Evolutionary conservation across 2,888 invertebrate species (phyloP), one percentile per base, ranked within the genome.

Genomic region (Drosophila algonquin): DNA sequence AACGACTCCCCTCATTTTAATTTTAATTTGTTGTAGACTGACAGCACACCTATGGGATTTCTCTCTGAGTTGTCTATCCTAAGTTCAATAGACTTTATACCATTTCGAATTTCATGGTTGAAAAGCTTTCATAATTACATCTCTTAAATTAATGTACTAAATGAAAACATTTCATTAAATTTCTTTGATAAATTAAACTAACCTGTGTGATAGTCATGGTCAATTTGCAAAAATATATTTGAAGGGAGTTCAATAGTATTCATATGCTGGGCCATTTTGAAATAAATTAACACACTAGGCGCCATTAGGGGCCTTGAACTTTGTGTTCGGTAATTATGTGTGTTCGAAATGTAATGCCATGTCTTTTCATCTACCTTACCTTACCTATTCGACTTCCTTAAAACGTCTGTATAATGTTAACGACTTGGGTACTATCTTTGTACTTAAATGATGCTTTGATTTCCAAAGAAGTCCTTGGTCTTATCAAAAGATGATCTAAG

Each of bases 181-280:
- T 9, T 9, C 24, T 16, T 8, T 52, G 73, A 65, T 48, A 60
- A 45, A 65, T 65, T 63, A 7, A 46, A 27, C n/a, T 18, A n/a
- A 21, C 9, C 3, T 6, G 21, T n/a, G 10, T 10, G 78, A 71
- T 80, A 64, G 63, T 65, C 71, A 63, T 51, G 76, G 53, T 18
- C 51, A 60, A 85, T 85, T 77, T 40, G 40, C 40, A 6, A 40
- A 2, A 14, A 2, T n/a, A 40, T 40, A n/a, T 40, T 40, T n/a
- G n/a, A 40, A 14, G 40, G 14, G 2, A 40, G 40, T 1, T 40
- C 3, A 14, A 40, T 40, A 14, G 2, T 40, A 40, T 40, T 14
- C 5, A 40, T 40, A 14, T 40, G 4, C 35, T 35, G 12, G 12
- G 5, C 35, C 14, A 35, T 35, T 35, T 35, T 5, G 35, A 30